Evolutionary conservation across 1,140 invertebrate genomes (phyloP), one percentile per base, ranked within the genome.

Genomic region (Ceratosolen solmsi): DNA sequence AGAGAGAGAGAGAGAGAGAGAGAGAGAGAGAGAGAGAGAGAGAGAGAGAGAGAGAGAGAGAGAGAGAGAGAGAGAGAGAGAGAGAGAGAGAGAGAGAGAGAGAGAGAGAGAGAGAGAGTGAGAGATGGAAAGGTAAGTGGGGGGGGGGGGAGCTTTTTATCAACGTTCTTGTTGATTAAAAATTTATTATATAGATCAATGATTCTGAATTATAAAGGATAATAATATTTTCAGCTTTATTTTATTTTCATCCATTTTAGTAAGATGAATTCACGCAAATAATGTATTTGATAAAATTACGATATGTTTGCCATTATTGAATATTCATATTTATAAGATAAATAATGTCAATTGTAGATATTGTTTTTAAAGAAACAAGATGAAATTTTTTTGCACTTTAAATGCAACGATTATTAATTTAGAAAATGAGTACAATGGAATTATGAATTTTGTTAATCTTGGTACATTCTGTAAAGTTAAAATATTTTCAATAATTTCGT

Each of bases 91-190:
- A 30, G 71, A 4, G 51, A 20, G 46, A 20, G 71, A 20, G 5
- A n/a, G 58, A 2, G n/a, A 73, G 22, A 17, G 8, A 5, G 20
- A 20, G 51, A 20, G 51, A 8, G 46, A 30, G 71, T 11, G 51
- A 20, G 46, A 20, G 71, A 20, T 8, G 58, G 58, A 2, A 4
- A 73, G 22, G 30, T 7, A n/a, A 49, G 41, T 17, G 41, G 30
- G 11, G 20, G 1, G 11, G 33, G 30, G 2, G 56, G 27, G 22
- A 30, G 38, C 41, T n/a, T 72, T 80, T 73, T 63, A 80, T 46
- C 30, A 73, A 25, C 68, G 13, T 22, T 15, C 33, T 25, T 3
- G 41, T 54, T 79, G 83, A 82, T 85, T 76, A 82, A 85, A 84
- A 75, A 80, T 75, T 81, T 84, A 84, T 83, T 68, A 82, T 75